Conservation (phyloP, 35 echinoderm and acorn worm species). For the Diadema setosum region DNA sequence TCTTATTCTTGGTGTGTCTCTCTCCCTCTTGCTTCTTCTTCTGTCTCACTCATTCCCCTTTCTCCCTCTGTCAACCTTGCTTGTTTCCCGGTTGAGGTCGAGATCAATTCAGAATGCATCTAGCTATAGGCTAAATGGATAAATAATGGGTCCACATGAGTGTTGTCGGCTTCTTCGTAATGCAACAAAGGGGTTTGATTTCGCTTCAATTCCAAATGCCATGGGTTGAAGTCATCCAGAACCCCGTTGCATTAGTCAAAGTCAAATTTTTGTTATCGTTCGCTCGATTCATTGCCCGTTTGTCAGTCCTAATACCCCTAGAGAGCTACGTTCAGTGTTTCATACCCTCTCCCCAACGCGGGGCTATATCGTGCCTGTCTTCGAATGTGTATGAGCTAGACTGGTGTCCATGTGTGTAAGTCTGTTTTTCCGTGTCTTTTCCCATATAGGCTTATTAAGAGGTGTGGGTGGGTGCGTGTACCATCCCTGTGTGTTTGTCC, state of each 20-base stretch:
- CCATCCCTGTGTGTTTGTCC: too few species aligned
- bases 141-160: slow-evolving; percentile 12
- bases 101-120: slow-evolving; percentile 21
- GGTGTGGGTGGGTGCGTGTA: too few species aligned
- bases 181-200: slow-evolving; percentile 14
- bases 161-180: slow-evolving; percentile 9
- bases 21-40: neutral
- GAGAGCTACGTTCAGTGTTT: neutral
- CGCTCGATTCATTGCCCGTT: slow-evolving; percentile 24
- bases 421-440: too few species aligned
- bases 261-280: slow-evolving; percentile 1
- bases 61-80: neutral
- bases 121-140: neutral
- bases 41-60: neutral
- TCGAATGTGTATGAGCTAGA: too few species aligned
- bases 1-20: neutral
- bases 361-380: too few species aligned
- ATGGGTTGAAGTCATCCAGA: slow-evolving; percentile 9
- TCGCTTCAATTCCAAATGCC: slow-evolving; percentile 28
- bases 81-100: neutral
- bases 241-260: slow-evolving; percentile 24
- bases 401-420: too few species aligned
- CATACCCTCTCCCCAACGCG: neutral
- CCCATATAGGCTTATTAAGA: too few species aligned
- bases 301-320: neutral